Percentiles rank a stretch among this genome's conserved stretches.
phyloP scores from a whole-genome alignment of 2,797 vertebrate genomes.

The Malurus leucopterus region DNA sequence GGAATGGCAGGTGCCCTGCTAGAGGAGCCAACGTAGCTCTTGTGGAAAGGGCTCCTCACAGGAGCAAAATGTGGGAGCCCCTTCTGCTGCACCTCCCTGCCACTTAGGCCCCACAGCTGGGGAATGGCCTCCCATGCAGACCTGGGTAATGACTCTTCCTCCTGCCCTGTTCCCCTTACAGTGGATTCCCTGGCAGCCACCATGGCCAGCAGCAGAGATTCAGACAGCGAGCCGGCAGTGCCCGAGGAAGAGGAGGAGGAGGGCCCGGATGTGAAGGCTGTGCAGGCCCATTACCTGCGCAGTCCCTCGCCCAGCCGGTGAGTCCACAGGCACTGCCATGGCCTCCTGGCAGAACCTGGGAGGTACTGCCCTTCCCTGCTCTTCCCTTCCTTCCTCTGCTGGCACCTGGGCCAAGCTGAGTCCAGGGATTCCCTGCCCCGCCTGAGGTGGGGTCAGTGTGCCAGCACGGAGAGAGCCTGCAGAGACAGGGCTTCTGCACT shows the following conservation, averaged over 20 bases:
- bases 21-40: neutral
- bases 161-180: neutral
- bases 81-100: rapidly evolving
- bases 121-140: neutral
- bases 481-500: neutral
- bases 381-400: neutral
- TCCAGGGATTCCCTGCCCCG: neutral
- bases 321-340: neutral
- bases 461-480: neutral
- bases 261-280: conserved; percentile 55
- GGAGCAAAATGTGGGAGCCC: neutral
- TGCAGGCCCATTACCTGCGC: conserved; percentile 90
- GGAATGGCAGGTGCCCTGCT: neutral
- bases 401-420: neutral
- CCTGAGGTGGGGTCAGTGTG: neutral
- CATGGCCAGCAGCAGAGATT: conserved; percentile 68
- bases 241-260: conserved; percentile 68
- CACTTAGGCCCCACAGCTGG: rapidly evolving
- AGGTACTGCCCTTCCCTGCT: neutral
- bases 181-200: neutral
- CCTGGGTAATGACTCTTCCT: neutral
- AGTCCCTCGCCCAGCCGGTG: conserved; percentile 88
- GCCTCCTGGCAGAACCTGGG: neutral
- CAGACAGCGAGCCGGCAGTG: conserved; percentile 70
- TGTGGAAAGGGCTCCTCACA: neutral